These are phyloP conservation scores for Scelioninae gen. 1 DNA, from an alignment of 2,888 invertebrate species.

Conservation along the genomic window DNA sequence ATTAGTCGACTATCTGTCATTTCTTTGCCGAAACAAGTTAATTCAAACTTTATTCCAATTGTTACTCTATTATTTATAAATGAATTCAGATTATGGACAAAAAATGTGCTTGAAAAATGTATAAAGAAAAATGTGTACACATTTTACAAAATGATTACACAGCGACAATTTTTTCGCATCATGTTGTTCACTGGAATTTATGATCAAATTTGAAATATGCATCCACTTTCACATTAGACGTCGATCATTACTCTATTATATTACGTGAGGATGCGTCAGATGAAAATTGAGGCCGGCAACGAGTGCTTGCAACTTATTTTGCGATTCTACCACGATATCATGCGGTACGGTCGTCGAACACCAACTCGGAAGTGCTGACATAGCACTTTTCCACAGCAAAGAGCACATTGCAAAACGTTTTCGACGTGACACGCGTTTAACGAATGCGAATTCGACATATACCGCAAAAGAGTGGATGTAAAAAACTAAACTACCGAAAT, in stretches of 20 bases:
- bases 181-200: conserved; percentile 17
- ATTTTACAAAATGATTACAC: no score
- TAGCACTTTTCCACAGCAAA: conserved; percentile 61
- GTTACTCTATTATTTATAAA: no score
- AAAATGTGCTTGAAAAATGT: no score
- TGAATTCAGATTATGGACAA: no score
- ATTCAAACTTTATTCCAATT: no score
- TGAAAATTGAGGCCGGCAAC: conserved; percentile 63
- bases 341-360: conserved; percentile 58
- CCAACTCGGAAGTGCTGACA: conserved; percentile 61
- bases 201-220: conserved; percentile 42
- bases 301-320: conserved; percentile 67
- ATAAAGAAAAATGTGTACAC: no score
- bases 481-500: conserved; percentile 52
- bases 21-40: no score
- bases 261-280: conserved; percentile 57
- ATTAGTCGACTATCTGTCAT: no score
- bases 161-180: background rate
- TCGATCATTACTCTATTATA: conserved; percentile 58
- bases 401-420: conserved; percentile 65
- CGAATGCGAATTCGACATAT: conserved; percentile 60
- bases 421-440: conserved; percentile 65
- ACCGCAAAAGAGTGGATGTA: conserved; percentile 18
- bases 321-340: conserved; percentile 62
- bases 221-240: conserved; percentile 47